Percentiles rank a stretch among this genome's conserved stretches.
phyloP scores from a whole-genome alignment of 2,888 invertebrate species.

The Rhamnusium bicolor region DNA sequence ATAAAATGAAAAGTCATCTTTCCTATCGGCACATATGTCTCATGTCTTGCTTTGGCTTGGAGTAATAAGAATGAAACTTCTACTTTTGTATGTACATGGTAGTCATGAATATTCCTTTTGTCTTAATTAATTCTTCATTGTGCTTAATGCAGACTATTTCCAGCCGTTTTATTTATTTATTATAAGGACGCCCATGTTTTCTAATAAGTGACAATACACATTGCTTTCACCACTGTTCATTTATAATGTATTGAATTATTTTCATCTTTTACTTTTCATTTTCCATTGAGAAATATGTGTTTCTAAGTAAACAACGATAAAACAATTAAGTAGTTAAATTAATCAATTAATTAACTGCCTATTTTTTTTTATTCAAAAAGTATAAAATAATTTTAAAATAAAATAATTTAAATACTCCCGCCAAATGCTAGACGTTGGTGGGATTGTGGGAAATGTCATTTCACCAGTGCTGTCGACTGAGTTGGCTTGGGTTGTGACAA shows the following conservation, averaged over 20 bases:
- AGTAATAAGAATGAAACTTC: too few relatives aligned
- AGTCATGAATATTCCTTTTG: too few relatives aligned
- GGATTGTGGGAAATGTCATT: slow-evolving; percentile 45
- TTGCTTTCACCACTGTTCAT: neutral
- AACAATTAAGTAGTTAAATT: neutral
- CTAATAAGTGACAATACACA: neutral
- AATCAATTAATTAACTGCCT: too few relatives aligned
- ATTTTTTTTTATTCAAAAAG: too few relatives aligned
- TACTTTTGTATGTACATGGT: too few relatives aligned
- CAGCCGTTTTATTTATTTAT: neutral
- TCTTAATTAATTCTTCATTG: too few relatives aligned
- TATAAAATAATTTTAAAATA: neutral
- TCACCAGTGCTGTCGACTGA: slow-evolving; percentile 67
- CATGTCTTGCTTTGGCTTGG: too few relatives aligned
- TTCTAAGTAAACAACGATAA: neutral
- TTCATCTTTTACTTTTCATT: neutral
- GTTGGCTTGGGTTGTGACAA: slow-evolving; percentile 63
- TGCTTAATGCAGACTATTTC: too few relatives aligned
- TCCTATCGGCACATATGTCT: too few relatives aligned
- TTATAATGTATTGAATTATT: neutral
- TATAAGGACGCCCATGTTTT: neutral
- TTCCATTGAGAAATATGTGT: neutral
- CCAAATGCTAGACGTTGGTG: neutral
- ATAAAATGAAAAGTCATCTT: too few relatives aligned
- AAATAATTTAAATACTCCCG: neutral